Conservation (phyloP, 2,888 invertebrate species). For the Helleia helle region DNA sequence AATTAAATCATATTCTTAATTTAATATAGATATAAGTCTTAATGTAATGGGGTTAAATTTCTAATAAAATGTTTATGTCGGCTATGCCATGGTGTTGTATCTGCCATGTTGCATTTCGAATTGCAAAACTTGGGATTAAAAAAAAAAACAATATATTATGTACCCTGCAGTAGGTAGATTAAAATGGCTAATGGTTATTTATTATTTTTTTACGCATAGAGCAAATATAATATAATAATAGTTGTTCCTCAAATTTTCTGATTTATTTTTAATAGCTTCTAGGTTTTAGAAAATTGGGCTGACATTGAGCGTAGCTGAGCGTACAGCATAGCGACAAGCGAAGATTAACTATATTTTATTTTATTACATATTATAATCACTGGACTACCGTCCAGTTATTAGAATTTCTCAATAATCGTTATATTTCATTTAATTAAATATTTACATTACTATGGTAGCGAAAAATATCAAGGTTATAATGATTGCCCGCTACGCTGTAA, state of each 20-base stretch:
- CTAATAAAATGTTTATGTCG: constrained; percentile 11
- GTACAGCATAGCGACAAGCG: not conserved
- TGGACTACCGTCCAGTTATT: too few relatives aligned
- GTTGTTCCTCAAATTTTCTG: constrained; percentile 34
- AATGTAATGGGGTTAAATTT: constrained; percentile 8
- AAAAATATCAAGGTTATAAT: too few relatives aligned
- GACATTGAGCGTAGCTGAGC: not conserved
- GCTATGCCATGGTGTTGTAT: not conserved
- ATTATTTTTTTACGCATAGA: constrained; percentile 33
- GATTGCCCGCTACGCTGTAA: not conserved
- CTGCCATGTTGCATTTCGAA: not conserved
- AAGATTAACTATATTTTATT: not conserved
- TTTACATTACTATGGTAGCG: too few relatives aligned
- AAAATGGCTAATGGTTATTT: constrained; percentile 30
- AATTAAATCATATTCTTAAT: constrained; percentile 12
- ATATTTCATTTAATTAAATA: too few relatives aligned
- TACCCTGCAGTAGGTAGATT: constrained; percentile 21
- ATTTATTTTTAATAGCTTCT: constrained; percentile 8
- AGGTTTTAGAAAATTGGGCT: constrained; percentile 4
- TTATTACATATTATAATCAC: too few relatives aligned
- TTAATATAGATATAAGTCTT: constrained; percentile 2
- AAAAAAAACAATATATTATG: too few relatives aligned
- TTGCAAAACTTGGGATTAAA: constrained; percentile 7
- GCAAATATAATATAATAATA: constrained; percentile 24
- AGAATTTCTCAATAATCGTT: too few relatives aligned